Evolutionary conservation across 1,140 invertebrate genomes (phyloP).

Genomic region (Octopus bimaculoides): DNA sequence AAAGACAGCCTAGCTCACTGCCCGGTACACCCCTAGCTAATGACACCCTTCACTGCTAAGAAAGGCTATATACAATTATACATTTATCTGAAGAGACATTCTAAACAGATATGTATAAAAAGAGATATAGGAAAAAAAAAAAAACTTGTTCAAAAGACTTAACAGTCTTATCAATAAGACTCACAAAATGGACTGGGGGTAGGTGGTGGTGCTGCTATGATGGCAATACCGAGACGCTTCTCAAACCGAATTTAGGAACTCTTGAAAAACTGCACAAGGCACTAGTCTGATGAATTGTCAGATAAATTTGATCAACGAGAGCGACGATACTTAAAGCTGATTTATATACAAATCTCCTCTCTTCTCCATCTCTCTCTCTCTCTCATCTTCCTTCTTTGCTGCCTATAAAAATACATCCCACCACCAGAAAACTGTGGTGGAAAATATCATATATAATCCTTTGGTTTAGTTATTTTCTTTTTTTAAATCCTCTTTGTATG

Average conservation of each 20-base stretch:
- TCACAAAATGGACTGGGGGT: too few relatives aligned
- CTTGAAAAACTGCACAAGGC: neutral
- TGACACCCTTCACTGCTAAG: too few relatives aligned
- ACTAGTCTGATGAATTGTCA: neutral
- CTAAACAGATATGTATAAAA: too few relatives aligned
- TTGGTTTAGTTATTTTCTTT: too few relatives aligned
- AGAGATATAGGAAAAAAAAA: too few relatives aligned
- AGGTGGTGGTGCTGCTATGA: too few relatives aligned
- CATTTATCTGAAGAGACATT: too few relatives aligned
- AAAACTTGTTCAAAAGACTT: neutral
- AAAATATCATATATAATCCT: neutral
- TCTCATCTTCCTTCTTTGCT: neutral
- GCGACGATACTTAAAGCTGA: neutral
- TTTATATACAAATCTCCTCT: neutral
- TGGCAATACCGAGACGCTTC: neutral
- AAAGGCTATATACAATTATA: too few relatives aligned
- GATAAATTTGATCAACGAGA: slow-evolving; percentile 8
- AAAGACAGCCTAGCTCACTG: too few relatives aligned
- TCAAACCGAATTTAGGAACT: neutral
- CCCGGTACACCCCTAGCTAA: too few relatives aligned
- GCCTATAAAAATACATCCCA: slow-evolving; percentile 9
- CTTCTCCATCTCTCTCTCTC: neutral
- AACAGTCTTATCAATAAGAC: neutral
- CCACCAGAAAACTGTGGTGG: neutral
- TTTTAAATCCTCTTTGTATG: too few relatives aligned